phyloP scores from a whole-genome alignment of 1,140 invertebrate genomes.

The Penaeus japonicus region DNA sequence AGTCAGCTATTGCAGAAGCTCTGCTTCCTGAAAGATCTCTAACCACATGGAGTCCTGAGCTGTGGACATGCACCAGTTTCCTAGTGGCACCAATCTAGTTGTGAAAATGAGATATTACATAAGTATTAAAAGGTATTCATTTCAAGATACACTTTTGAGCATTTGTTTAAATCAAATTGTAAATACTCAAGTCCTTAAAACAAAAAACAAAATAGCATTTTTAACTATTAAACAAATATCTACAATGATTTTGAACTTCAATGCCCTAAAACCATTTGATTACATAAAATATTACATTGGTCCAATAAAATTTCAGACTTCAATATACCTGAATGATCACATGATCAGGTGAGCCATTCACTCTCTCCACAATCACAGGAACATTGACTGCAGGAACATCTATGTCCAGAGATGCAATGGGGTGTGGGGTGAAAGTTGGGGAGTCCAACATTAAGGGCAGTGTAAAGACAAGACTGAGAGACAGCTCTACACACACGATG shows the following conservation, averaged over 20 bases:
- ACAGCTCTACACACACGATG: constrained; percentile 48
- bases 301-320: too few species aligned
- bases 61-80: constrained; percentile 43
- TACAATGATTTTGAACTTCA: not conserved
- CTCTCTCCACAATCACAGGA: constrained; percentile 19
- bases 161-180: too few species aligned
- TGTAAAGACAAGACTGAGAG: constrained; percentile 27
- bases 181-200: too few species aligned
- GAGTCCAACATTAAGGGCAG: constrained; percentile 23
- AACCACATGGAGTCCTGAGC: constrained; percentile 44
- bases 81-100: constrained; percentile 24
- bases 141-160: too few species aligned
- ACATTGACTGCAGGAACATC: constrained; percentile 20
- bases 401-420: constrained; percentile 35
- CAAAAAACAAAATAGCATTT: too few species aligned
- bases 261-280: not conserved
- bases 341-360: constrained; percentile 31
- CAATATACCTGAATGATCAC: constrained; percentile 42
- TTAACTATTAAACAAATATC: not conserved
- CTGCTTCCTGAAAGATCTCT: constrained; percentile 25
- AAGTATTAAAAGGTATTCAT: too few species aligned
- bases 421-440: constrained; percentile 34
- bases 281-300: too few species aligned
- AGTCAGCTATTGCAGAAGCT: constrained; percentile 34
- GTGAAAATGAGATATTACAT: not conserved